phyloP scores from a whole-genome alignment of 2,888 invertebrate genomes.

The Phyllotreta cruciferae region DNA sequence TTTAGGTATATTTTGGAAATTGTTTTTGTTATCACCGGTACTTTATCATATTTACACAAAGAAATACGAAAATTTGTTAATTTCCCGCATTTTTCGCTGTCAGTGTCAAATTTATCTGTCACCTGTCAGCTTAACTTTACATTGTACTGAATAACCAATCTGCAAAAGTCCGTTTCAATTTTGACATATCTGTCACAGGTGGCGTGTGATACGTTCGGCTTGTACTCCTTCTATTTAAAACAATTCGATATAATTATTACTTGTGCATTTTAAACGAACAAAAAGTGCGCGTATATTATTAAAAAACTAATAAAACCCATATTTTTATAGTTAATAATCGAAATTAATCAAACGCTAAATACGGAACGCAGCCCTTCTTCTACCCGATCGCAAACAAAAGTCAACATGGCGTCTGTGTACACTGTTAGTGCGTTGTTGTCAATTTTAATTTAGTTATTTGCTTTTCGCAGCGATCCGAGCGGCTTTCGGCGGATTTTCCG shows the following conservation, averaged over 20 bases:
- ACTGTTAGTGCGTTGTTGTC: constrained; percentile 61
- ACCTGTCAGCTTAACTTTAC: not conserved
- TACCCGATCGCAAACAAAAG: not conserved
- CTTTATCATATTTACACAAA: not conserved
- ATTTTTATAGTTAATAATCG: too few species aligned
- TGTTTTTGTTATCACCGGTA: too few species aligned
- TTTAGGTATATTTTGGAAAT: too few species aligned
- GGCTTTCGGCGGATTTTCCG: constrained; percentile 24
- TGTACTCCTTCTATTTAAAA: too few species aligned
- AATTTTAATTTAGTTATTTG: constrained; percentile 56
- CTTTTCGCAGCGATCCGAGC: constrained; percentile 41
- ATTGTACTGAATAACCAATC: too few species aligned
- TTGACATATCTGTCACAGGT: too few species aligned
- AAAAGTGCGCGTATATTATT: not conserved
- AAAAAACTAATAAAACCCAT: not conserved
- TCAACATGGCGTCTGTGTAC: constrained; percentile 43
- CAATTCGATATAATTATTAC: not conserved
- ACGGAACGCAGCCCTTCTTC: constrained; percentile 19
- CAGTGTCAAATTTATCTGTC: constrained; percentile 4
- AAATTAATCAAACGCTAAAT: not conserved
- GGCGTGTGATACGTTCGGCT: not conserved
- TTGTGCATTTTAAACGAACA: not conserved
- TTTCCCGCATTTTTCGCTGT: too few species aligned
- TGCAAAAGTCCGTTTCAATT: too few species aligned
- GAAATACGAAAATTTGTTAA: too few species aligned